These are phyloP conservation scores for Phrynocephalus versicolor DNA, from an alignment of 2,113 vertebrate genomes.

Conservation along the genomic window DNA sequence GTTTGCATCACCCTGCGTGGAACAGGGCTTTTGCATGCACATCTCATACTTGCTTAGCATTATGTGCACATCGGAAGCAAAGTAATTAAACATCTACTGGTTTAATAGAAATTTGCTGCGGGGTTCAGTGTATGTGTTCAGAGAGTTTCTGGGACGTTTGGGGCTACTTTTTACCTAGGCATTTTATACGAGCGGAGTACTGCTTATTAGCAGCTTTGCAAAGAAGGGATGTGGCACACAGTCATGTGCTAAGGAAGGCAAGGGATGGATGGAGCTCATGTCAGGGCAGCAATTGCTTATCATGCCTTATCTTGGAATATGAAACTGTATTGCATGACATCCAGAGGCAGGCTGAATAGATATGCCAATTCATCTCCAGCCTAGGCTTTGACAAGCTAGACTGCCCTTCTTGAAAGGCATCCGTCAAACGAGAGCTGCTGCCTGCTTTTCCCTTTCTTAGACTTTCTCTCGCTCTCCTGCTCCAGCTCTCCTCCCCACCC, in stretches of 20 bases:
- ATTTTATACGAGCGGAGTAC: slow-evolving; percentile 70
- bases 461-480: slow-evolving; percentile 74
- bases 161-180: slow-evolving; percentile 54
- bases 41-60: neutral
- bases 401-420: slow-evolving; percentile 99
- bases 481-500: slow-evolving; percentile 61
- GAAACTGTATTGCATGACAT: slow-evolving; percentile 92
- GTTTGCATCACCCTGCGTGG: neutral
- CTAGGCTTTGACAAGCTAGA: slow-evolving; percentile 97
- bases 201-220: slow-evolving; percentile 72
- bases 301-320: slow-evolving; percentile 95
- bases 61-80: neutral
- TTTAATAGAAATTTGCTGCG: slow-evolving; percentile 57
- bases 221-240: slow-evolving; percentile 57
- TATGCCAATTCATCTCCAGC: slow-evolving; percentile 95
- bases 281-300: slow-evolving; percentile 91
- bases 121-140: neutral
- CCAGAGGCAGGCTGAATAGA: slow-evolving; percentile 87
- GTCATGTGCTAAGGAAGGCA: slow-evolving; percentile 63
- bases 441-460: slow-evolving; percentile 78
- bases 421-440: slow-evolving; percentile 86
- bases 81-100: slow-evolving; percentile 63
- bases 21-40: neutral
- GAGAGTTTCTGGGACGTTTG: slow-evolving; percentile 55
- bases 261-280: slow-evolving; percentile 76